phyloP scores from a whole-genome alignment of 2,888 invertebrate species.

The Priapulus caudatus region DNA sequence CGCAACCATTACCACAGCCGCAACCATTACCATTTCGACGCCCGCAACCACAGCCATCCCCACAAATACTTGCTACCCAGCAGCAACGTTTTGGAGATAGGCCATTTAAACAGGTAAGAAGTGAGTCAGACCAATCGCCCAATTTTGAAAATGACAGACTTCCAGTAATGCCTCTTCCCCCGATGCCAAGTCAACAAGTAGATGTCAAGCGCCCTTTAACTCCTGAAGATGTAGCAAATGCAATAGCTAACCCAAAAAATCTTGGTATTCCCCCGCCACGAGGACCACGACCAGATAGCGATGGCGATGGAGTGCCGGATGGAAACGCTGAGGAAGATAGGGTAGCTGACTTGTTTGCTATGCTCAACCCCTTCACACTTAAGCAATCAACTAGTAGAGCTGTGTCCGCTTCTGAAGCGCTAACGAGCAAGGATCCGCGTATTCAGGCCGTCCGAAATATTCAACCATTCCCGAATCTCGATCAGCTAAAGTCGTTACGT shows the following conservation, averaged over 20 bases:
- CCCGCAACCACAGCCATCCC: not conserved
- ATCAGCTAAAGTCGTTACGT: not conserved
- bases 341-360: not conserved
- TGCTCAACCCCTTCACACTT: not conserved
- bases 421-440: not conserved
- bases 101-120: no score
- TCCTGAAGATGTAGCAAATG: no score
- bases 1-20: not conserved
- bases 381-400: not conserved
- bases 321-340: not conserved
- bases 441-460: not conserved
- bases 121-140: no score
- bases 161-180: no score
- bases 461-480: not conserved
- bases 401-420: not conserved
- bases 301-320: not conserved
- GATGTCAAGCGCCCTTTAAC: no score
- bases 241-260: conserved; percentile 1
- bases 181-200: no score
- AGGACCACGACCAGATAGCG: not conserved
- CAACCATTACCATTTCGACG: not conserved
- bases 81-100: not conserved
- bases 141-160: no score
- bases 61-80: not conserved
- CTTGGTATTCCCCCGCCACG: not conserved